phyloP scores from a whole-genome alignment of 37 sponge, comb jelly and placozoan genomes.

The Beroe forskalii region DNA sequence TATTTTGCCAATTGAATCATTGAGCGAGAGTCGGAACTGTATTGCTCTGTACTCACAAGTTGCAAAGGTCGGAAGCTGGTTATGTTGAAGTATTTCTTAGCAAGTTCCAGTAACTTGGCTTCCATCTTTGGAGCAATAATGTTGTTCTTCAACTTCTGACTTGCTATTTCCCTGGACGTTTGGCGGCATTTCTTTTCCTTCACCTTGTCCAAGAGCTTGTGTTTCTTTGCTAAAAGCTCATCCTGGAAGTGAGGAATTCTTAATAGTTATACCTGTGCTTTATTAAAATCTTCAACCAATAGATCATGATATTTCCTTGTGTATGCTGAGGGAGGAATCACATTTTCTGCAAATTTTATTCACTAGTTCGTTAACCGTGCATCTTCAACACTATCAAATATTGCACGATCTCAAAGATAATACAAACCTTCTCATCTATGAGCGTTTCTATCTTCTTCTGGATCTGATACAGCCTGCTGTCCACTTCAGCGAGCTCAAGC shows the following conservation, averaged over 20 bases:
- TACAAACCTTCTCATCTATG: conserved; percentile 2
- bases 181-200: conserved; percentile 50
- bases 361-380: too few species aligned
- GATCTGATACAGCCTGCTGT: neutral
- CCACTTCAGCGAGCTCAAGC: neutral
- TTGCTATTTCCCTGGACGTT: conserved; percentile 43
- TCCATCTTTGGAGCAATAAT: conserved; percentile 34
- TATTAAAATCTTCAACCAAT: too few species aligned
- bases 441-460: conserved; percentile 13
- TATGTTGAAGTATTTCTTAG: neutral
- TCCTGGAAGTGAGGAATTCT: too few species aligned
- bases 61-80: conserved; percentile 16
- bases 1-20: too few species aligned
- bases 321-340: too few species aligned
- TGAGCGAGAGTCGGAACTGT: too few species aligned
- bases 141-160: neutral
- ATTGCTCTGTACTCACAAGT: conserved; percentile 16
- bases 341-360: too few species aligned
- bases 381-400: too few species aligned
- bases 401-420: too few species aligned
- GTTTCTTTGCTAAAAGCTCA: conserved; percentile 11
- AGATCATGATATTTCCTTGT: too few species aligned
- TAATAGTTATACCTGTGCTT: too few species aligned
- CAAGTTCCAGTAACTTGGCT: conserved; percentile 5
- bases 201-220: neutral